These are phyloP conservation scores for Junonia oenone DNA, from an alignment of 2,888 invertebrate species.

Conservation along the genomic window DNA sequence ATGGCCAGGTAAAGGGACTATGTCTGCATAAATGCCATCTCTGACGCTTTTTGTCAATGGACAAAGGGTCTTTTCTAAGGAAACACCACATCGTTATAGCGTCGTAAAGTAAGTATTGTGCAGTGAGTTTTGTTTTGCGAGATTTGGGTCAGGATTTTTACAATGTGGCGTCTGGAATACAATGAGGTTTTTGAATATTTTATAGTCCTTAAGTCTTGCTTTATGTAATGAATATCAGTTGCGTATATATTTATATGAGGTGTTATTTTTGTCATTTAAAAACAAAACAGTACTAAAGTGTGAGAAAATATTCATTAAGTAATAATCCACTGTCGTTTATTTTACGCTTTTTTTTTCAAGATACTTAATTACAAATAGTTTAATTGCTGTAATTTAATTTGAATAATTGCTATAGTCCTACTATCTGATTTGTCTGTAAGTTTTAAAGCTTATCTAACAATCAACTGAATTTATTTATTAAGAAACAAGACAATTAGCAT, in stretches of 20 bases:
- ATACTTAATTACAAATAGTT: too few relatives aligned
- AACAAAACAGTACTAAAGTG: not conserved
- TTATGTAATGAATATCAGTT: slow-evolving; percentile 7
- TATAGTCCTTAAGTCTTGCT: slow-evolving; percentile 37
- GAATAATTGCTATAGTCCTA: not conserved
- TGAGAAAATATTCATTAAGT: not conserved
- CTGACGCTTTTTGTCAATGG: slow-evolving; percentile 73
- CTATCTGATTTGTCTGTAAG: too few relatives aligned
- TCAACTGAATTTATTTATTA: too few relatives aligned
- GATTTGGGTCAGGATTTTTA: slow-evolving; percentile 77
- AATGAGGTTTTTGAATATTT: slow-evolving; percentile 54
- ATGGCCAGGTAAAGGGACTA: slow-evolving; percentile 70
- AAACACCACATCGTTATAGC: slow-evolving; percentile 78
- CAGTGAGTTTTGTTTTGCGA: slow-evolving; percentile 70
- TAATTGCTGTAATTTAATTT: too few relatives aligned
- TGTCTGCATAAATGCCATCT: slow-evolving; percentile 70
- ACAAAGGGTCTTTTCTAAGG: slow-evolving; percentile 76
- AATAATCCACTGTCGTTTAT: not conserved
- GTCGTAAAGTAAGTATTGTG: slow-evolving; percentile 75
- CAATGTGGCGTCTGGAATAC: slow-evolving; percentile 68
- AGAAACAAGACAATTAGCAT: too few relatives aligned
- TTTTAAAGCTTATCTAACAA: too few relatives aligned
- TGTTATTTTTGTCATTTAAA: not conserved
- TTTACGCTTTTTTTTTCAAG: not conserved
- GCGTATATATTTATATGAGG: not conserved